Base-by-base conservation (phyloP, 1,140 invertebrate genomes). In the Zaprionus africanus region DNA sequence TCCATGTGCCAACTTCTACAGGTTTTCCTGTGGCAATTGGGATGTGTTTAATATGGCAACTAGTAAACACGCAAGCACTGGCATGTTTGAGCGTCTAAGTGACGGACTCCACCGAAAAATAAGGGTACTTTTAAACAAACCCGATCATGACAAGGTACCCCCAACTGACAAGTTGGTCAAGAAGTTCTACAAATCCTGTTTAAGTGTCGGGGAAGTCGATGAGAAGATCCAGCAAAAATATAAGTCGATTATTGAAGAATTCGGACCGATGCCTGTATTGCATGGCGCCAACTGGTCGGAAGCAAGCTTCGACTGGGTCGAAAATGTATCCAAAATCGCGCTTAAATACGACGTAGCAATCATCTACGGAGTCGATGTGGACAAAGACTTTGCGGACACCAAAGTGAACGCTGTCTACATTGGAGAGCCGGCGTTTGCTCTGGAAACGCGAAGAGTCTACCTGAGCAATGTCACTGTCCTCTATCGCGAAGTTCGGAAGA, bases 21-120 rank as follows among this genome's bases (percentile, higher is more conserved):
- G 94, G 69, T 95, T 94, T 57, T 93, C 93, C 0, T 97, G 96
- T 72, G 96, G 96, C 5, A 95, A 95, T 68, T 97, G 95, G 95
- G 91, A 93, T 0, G 56, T 61, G 6, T 66, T 82, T 4, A 92
- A 92, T 69, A 78, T 79, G 11, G 91, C 91, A 5, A 28, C 17
- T 0, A 38, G 12, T 6, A 15, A 73, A n/a, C 56, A 76, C 13
- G 24, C 74, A 0, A 72, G 65, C 2, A 92, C 88, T 5, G 85
- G 85, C 4, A 12, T 90, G 0, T 87, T 92, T 36, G 82, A 92
- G 24, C 59, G 67, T 6, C 13, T 92, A 26, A 74, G 26, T 26
- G 73, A 90, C 1, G 74, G 77, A 0, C 34, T 90, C 0, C 59
- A 91, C 28, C 80, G 81, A 1, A 90, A 91, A 49, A 49, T 91